Base-by-base conservation (phyloP, 1,140 invertebrate genomes). In the Fopius arisanus region DNA sequence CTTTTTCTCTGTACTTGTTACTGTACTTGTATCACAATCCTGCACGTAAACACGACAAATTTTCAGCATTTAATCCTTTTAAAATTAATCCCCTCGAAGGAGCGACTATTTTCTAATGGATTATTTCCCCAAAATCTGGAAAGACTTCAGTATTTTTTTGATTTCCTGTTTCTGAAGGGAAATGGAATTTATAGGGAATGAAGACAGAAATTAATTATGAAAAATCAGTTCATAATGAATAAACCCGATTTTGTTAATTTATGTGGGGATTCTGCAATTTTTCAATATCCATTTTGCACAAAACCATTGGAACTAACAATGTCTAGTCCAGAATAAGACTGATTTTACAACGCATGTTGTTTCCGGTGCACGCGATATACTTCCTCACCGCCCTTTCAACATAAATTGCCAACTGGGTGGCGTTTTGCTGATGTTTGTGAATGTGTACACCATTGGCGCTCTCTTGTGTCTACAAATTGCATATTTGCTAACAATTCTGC, bases 331-430 rank as follows among this genome's bases (percentile, higher is more conserved):
- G 40, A 54, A 72, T 23, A 69, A 72, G 7, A 31, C 51, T 74
- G 78, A 80, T 79, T 81, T 81, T 81, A 81, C 80, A 80, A 78
- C 78, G 80, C 75, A 73, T 76, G 67, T 29, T 75, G 77, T 82
- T 84, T 84, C 79, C 82, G 78, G 80, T 75, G 78, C 80, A 80
- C 80, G 80, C 81, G 78, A 83, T 78, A 75, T 63, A 70, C 76
- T 73, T 75, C 73, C 73, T 65, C 59, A 40, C 67, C 72, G 69
- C 70, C 68, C 72, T 73, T 67, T 21, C 67, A 69, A 69, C 67
- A 69, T 74, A 70, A 62, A 74, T 74, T 74, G 51, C 51, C 28
- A 66, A 67, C 23, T 21, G 31, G 31, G 16, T 67, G 66, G 31
- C 21, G 37, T 40, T 67, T 51, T 54, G 3, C 41, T 51, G 10